phyloP scores from a whole-genome alignment of 1,140 invertebrate species.

The Whitmania pigra region DNA sequence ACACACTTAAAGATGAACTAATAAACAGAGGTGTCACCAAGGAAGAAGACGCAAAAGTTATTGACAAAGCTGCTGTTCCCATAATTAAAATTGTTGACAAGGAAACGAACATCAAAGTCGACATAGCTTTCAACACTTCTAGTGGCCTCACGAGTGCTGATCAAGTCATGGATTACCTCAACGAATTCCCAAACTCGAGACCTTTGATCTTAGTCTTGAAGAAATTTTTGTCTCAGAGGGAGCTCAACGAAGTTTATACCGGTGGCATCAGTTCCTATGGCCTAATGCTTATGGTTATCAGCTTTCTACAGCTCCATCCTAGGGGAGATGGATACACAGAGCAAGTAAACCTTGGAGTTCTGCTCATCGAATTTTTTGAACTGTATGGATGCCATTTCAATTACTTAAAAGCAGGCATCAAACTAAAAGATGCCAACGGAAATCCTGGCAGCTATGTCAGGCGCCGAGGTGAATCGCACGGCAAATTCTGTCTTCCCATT shows the following conservation, averaged over 20 bases:
- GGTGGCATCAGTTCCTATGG: constrained; percentile 97
- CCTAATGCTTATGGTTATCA: constrained; percentile 93
- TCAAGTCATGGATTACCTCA: constrained; percentile 56
- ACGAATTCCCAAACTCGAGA: constrained; percentile 65
- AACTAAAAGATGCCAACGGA: constrained; percentile 80
- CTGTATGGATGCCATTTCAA: constrained; percentile 92
- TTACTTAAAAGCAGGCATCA: constrained; percentile 79
- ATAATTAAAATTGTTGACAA: constrained; percentile 94
- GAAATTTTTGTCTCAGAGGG: constrained; percentile 88
- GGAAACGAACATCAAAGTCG: constrained; percentile 79
- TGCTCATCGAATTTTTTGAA: constrained; percentile 94
- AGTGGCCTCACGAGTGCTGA: constrained; percentile 87
- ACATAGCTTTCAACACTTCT: constrained; percentile 96
- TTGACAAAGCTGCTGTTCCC: constrained; percentile 91
- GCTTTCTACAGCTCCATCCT: constrained; percentile 55
- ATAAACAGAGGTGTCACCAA: constrained; percentile 75
- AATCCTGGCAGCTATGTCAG: constrained; percentile 85
- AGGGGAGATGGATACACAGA: constrained; percentile 12
- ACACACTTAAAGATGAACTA: constrained; percentile 75
- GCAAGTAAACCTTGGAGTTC: constrained; percentile 70
- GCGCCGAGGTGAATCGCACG: constrained; percentile 39
- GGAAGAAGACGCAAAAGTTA: constrained; percentile 74
- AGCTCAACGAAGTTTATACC: constrained; percentile 97
- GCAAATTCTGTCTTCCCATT: constrained; percentile 3
- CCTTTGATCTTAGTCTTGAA: constrained; percentile 92